A percentile compares a stretch with the other conserved stretches of the same genome.
These are phyloP conservation scores for Psittacus erithacus DNA, from an alignment of 2,113 vertebrate genomes.

Conservation along the genomic window DNA sequence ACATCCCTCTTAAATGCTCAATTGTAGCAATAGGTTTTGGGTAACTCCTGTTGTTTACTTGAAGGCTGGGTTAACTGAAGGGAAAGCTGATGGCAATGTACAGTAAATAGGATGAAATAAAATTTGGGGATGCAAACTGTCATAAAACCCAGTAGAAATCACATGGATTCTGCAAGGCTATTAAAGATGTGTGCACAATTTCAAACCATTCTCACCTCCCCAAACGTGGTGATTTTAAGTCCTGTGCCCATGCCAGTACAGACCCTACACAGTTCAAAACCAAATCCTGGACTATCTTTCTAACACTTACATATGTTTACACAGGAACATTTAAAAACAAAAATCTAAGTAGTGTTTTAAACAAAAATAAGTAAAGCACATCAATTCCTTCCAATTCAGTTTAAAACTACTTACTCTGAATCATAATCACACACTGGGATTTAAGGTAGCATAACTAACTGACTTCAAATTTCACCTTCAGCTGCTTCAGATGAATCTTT, in stretches of 20 bases:
- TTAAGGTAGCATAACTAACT: not conserved
- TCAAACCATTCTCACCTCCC: not conserved
- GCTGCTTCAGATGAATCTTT: not conserved
- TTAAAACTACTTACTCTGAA: not conserved
- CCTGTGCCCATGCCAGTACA: not conserved
- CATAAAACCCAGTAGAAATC: not conserved
- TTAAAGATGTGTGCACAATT: not conserved
- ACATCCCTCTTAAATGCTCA: not conserved
- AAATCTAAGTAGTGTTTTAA: not conserved
- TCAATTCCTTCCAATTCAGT: not conserved
- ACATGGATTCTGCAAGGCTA: not conserved
- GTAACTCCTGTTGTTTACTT: not conserved
- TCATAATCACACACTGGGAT: not conserved
- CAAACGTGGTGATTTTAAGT: not conserved
- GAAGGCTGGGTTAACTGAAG: not conserved
- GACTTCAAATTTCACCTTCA: not conserved
- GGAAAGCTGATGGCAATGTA: not conserved
- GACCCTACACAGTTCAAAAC: not conserved
- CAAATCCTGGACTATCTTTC: not conserved
- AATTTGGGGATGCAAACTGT: not conserved
- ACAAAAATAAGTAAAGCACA: not conserved
- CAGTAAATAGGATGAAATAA: not conserved
- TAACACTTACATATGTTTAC: not conserved
- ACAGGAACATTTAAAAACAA: not conserved
- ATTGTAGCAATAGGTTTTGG: not conserved